Conservation (phyloP, 2,888 invertebrate species). For the Plemyria rubiginata region DNA sequence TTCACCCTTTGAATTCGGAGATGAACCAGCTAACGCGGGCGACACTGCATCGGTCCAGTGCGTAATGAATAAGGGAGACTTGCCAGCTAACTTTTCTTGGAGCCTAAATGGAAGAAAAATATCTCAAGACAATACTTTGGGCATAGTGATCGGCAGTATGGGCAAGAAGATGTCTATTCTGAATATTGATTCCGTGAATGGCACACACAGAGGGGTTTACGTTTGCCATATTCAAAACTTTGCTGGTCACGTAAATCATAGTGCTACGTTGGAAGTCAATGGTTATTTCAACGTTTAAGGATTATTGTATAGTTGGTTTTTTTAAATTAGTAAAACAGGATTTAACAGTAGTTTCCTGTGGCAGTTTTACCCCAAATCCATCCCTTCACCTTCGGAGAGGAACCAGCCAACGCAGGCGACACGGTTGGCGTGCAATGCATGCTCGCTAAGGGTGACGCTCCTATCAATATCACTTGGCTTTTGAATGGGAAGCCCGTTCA, state of each 20-base stretch:
- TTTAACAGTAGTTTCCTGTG: slow-evolving; percentile 38
- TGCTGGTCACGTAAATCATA: slow-evolving; percentile 88
- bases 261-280: slow-evolving; percentile 89
- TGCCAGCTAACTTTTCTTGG: slow-evolving; percentile 91
- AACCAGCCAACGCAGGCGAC: slow-evolving; percentile 91
- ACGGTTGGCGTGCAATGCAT: slow-evolving; percentile 90
- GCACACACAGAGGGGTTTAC: slow-evolving; percentile 89
- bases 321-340: slow-evolving; percentile 18
- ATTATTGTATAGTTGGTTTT: slow-evolving; percentile 40
- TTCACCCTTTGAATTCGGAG: slow-evolving; percentile 87
- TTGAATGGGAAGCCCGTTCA: slow-evolving; percentile 87
- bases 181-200: slow-evolving; percentile 88
- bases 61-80: slow-evolving; percentile 91
- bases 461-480: slow-evolving; percentile 90
- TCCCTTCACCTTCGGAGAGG: slow-evolving; percentile 91
- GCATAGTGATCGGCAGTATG: slow-evolving; percentile 86
- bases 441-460: slow-evolving; percentile 91
- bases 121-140: slow-evolving; percentile 80
- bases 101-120: slow-evolving; percentile 84
- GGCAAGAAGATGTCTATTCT: slow-evolving; percentile 87
- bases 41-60: slow-evolving; percentile 90
- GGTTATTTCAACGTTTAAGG: slow-evolving; percentile 76
- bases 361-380: slow-evolving; percentile 91
- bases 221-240: slow-evolving; percentile 89
- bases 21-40: slow-evolving; percentile 89